Base-by-base conservation (phyloP, 1,140 invertebrate species). In the Pogonognathellus flavescens region DNA sequence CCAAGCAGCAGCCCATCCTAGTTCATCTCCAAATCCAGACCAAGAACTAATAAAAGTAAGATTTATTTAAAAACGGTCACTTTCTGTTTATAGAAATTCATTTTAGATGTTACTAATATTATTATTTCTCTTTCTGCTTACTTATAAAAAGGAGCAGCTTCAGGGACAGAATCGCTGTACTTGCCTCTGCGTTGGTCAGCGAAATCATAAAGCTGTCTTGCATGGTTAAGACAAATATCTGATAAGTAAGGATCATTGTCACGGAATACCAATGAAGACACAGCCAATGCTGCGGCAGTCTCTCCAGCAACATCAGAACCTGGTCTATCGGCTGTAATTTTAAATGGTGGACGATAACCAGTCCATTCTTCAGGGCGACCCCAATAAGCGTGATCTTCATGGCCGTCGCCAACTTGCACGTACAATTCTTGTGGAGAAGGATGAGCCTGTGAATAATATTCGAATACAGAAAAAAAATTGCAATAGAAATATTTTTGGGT, bases 1-100 rank as follows among this genome's bases (percentile, higher is more conserved):
- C 94, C 93, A 94, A 4, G 91, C 90, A 0, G 93, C 93, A 0
- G 93, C 93, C 93, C 93, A 94, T 0, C 92, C 91, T 60, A 94
- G 89, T 86, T 94, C 93, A 88, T 94, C 93, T 0, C 92, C 92
- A 86, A 93, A 93, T 41, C 31, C 31, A 0, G 91, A 72, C 76
- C 80, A 84, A 16, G 84, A 87, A 8, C 85, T 87, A 87, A 91
- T 85, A 22, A 57, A 50, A 49, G 14, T 7, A 13, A 81, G 4
- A 14, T 8, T 25, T 22, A 20, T 22, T 1, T 80, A 22, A 6
- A 9, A 70, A 20, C 25, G 14, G 4, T 11, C 20, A 5, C 14
- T 25, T 5, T 18, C 18, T 7, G 16, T n/a, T 62, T 62, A 7
- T 14, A 53, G 5, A 18, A 9, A 52, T 11, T 59, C 11, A 59